Evolutionary conservation across 2,113 vertebrate genomes (phyloP).

Genomic region (Vidua macroura): DNA sequence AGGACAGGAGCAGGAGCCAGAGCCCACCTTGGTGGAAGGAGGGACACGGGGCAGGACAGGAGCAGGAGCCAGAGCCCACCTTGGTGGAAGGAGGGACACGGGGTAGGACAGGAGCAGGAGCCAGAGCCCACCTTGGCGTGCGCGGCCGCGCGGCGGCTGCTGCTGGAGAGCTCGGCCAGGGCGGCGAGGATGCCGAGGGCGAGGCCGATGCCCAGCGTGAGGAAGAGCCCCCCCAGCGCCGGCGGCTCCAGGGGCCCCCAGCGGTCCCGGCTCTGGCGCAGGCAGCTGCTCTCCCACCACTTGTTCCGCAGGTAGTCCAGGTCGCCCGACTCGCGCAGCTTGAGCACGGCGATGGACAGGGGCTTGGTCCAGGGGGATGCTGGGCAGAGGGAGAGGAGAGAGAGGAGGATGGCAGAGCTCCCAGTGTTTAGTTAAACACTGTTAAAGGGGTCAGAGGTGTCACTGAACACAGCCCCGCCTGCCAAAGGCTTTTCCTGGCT

Average conservation of each 20-base stretch:
- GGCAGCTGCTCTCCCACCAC: constrained; percentile 87
- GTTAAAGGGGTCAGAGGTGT: background rate
- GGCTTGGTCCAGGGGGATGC: constrained; percentile 78
- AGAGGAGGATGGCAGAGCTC: background rate
- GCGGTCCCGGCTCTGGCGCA: background rate
- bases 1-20: too few species aligned
- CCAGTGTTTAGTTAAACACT: accelerated
- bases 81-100: background rate
- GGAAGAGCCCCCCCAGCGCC: constrained; percentile 79
- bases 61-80: background rate
- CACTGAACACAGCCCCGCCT: accelerated
- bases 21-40: too few species aligned
- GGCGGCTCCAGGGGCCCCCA: constrained; percentile 69
- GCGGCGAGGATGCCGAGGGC: constrained; percentile 75
- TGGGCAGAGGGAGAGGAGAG: background rate
- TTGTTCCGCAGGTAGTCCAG: constrained; percentile 79
- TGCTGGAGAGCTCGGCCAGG: constrained; percentile 78
- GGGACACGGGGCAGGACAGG: too few species aligned
- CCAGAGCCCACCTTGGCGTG: constrained; percentile 71
- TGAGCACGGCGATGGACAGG: constrained; percentile 78
- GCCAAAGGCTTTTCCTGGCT: background rate
- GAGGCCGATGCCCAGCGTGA: constrained; percentile 81
- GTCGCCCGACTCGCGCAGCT: constrained; percentile 78
- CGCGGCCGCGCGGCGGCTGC: constrained; percentile 73
- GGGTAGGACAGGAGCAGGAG: background rate